Evolutionary conservation across 2,113 vertebrate species (phyloP).

Genomic region (Thermophis baileyi): DNA sequence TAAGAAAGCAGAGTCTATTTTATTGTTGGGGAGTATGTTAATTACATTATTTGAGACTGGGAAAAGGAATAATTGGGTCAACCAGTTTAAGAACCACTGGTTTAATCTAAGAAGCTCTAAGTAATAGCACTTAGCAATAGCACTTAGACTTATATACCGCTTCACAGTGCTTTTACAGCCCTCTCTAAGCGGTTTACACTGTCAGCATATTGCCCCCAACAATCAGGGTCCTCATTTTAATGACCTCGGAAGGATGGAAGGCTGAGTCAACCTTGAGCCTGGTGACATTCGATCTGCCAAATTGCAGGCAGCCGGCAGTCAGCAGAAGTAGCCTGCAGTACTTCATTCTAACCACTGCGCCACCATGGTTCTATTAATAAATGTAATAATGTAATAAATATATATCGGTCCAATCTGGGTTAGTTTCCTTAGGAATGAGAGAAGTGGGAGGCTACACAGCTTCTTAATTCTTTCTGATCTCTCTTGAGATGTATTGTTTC

Average conservation of each 20-base stretch:
- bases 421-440: background rate
- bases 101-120: background rate
- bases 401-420: background rate
- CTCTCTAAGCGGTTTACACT: too few relatives aligned
- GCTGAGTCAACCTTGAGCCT: too few relatives aligned
- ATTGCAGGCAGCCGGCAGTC: too few relatives aligned
- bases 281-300: too few relatives aligned
- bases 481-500: background rate
- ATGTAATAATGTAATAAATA: too few relatives aligned
- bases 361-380: background rate
- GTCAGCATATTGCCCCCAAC: too few relatives aligned
- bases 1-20: background rate
- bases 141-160: too few relatives aligned
- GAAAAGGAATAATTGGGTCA: background rate
- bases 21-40: background rate
- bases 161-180: too few relatives aligned
- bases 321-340: too few relatives aligned
- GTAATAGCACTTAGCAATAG: background rate
- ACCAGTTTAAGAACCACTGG: background rate
- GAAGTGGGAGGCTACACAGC: background rate
- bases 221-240: too few relatives aligned
- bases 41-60: background rate
- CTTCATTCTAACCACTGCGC: too few relatives aligned
- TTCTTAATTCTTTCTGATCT: background rate
- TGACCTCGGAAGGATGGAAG: too few relatives aligned